phyloP scores from a whole-genome alignment of 2,888 invertebrate species.

The Cyclophora punctaria region DNA sequence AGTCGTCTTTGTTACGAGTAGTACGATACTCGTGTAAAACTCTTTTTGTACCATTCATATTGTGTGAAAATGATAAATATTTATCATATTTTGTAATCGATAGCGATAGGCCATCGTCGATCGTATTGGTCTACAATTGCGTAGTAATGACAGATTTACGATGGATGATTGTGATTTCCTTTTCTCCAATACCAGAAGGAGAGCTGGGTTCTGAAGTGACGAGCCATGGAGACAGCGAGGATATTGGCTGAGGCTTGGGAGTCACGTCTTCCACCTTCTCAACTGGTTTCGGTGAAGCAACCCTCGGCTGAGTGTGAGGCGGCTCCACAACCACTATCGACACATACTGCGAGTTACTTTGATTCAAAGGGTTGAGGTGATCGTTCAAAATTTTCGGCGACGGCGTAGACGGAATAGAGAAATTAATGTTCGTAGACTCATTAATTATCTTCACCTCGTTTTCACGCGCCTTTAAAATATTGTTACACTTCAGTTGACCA shows the following conservation, averaged over 20 bases:
- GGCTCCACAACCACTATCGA: slow-evolving; percentile 70
- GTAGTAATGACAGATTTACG: slow-evolving; percentile 92
- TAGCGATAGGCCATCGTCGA: no score
- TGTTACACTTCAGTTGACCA: slow-evolving; percentile 93
- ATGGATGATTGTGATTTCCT: slow-evolving; percentile 81
- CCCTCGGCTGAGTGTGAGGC: slow-evolving; percentile 48
- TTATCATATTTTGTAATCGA: no score
- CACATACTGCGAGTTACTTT: slow-evolving; percentile 63
- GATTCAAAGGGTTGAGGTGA: slow-evolving; percentile 42
- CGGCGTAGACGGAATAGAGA: slow-evolving; percentile 62
- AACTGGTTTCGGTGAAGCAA: slow-evolving; percentile 61
- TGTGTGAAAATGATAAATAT: no score
- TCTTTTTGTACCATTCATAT: no score
- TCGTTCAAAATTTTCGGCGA: slow-evolving; percentile 74
- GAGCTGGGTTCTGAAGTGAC: slow-evolving; percentile 84
- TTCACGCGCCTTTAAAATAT: slow-evolving; percentile 87
- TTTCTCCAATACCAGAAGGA: slow-evolving; percentile 76
- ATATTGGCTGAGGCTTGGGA: slow-evolving; percentile 76
- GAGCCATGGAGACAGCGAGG: slow-evolving; percentile 87
- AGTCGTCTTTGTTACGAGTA: no score
- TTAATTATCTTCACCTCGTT: slow-evolving; percentile 66
- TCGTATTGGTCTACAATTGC: slow-evolving; percentile 69
- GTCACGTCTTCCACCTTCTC: slow-evolving; percentile 68
- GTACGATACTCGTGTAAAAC: no score
- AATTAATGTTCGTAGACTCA: slow-evolving; percentile 58